Base-by-base conservation (phyloP, 2,888 invertebrate genomes). In the Argyra leucocephala region DNA sequence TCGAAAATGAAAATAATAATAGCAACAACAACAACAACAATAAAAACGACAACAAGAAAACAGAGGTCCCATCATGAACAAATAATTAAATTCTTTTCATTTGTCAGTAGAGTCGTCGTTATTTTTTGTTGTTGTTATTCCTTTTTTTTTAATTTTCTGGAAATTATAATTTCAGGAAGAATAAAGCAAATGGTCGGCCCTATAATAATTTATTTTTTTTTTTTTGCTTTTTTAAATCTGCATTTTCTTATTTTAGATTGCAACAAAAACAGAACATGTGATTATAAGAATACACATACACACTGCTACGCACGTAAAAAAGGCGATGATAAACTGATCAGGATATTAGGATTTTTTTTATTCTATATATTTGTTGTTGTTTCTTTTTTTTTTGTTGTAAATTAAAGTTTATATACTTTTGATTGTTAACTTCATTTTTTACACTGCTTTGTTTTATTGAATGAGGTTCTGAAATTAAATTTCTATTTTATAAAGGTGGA, bases 41-140 rank as follows among this genome's bases (percentile, higher is more conserved):
- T 18, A 48, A 48, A 48, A n/a, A n/a, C n/a, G n/a, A n/a, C n/a
- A n/a, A n/a, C n/a, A n/a, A n/a, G n/a, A n/a, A n/a, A n/a, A n/a
- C n/a, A n/a, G n/a, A n/a, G n/a, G n/a, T 48, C 48, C n/a, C 48
- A 48, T 48, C 48, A 48, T 48, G 48, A 48, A 48, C 18, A 48
- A 48, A 48, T 48, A 48, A 48, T 48, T 48, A 48, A 48, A 48
- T 48, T 48, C 48, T 48, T 48, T 48, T 48, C 48, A 48, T 48
- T 48, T 48, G 48, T 48, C 48, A 48, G 31, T 31, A 31, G 31
- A 6, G 26, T 26, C 7, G 26, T 26, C 5, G 4, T 26, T 26
- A 26, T 26, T 26, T 31, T 31, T 31, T 31, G 3, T 31, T 31
- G 7, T 31, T 31, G 7, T 3, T 7, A 31, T 31, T 31, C 12